Evolutionary conservation across 2,797 vertebrate genomes (phyloP).

Genomic region (Rhinichthys osculus): DNA sequence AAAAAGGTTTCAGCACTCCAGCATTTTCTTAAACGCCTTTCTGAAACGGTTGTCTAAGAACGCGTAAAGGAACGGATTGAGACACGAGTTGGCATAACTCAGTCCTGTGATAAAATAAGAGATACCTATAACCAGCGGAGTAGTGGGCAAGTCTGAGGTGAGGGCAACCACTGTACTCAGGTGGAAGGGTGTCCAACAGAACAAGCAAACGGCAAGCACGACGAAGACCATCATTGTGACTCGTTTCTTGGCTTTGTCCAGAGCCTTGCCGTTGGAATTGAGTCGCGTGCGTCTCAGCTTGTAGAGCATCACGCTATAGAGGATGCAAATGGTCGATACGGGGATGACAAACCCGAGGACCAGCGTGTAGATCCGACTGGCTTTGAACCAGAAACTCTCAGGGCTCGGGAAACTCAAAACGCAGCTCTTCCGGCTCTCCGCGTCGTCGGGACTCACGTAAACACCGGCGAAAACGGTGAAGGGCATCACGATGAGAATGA

Average conservation of each 20-base stretch:
- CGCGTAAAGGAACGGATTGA: conserved; percentile 78
- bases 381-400: conserved; percentile 77
- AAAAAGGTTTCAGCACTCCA: conserved; percentile 68
- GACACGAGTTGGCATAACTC: conserved; percentile 79
- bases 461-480: conserved; percentile 76
- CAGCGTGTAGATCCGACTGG: conserved; percentile 76
- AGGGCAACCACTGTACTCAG: conserved; percentile 78
- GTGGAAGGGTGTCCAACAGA: conserved; percentile 81
- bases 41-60: conserved; percentile 79
- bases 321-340: conserved; percentile 73
- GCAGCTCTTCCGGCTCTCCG: conserved; percentile 73
- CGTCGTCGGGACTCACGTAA: conserved; percentile 67
- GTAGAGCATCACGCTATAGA: conserved; percentile 75
- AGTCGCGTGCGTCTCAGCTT: conserved; percentile 71
- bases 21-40: conserved; percentile 73
- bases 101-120: conserved; percentile 80
- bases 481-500: conserved; percentile 74
- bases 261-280: conserved; percentile 72
- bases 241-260: conserved; percentile 78
- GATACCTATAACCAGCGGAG: conserved; percentile 73
- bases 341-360: conserved; percentile 77
- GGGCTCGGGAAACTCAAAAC: conserved; percentile 77
- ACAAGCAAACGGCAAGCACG: conserved; percentile 76
- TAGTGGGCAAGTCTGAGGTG: conserved; percentile 78
- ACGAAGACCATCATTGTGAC: conserved; percentile 78